Evolutionary conservation across 2,113 vertebrate species (phyloP), one percentile per base, ranked within the genome.

Genomic region (Leptocoma aspasia): DNA sequence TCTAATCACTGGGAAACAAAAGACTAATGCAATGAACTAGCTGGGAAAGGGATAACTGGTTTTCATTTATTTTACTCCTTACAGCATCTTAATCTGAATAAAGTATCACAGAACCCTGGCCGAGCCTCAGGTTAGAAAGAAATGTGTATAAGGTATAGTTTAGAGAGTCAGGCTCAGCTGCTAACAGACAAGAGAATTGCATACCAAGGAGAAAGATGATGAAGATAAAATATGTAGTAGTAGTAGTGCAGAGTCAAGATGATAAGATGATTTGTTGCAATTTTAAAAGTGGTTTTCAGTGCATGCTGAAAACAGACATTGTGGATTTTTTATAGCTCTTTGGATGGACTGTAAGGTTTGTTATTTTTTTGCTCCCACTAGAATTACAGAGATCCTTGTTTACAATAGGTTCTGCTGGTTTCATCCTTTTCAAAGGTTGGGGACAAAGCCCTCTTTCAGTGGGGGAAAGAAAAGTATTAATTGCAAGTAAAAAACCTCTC

Each of bases 121-220:
- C 93, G 65, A 89, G 71, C 33, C 57, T 50, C 71, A 82, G 13
- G 85, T 50, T 49, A 89, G 59, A 85, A 96, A 72, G 28, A 59
- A 90, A 84, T 56, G 11, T 59, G 8, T 52, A 39, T 45, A 73
- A 91, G 35, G 26, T 23, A 28, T 15, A 45, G 44, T 80, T 86
- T 82, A 72, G 66, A 88, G 44, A 94, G 68, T 71, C 78, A 90
- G 69, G 60, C 42, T 87, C 61, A 86, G 93, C 84, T 86, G 92
- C 78, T 94, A 92, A 65, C 65, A 66, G 81, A 49, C 82, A 63
- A 66, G 69, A 96, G 91, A 89, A 96, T 49, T 85, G 77, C 52
- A 81, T 28, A 92, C 27, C 39, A 72, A 80, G 50, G 50, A 84
- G 94, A 71, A 82, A 81, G 49, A 76, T 17, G 60, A 91, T 27